These are phyloP conservation scores for Atta colombica DNA, from an alignment of 1,140 invertebrate species.

Conservation along the genomic window DNA sequence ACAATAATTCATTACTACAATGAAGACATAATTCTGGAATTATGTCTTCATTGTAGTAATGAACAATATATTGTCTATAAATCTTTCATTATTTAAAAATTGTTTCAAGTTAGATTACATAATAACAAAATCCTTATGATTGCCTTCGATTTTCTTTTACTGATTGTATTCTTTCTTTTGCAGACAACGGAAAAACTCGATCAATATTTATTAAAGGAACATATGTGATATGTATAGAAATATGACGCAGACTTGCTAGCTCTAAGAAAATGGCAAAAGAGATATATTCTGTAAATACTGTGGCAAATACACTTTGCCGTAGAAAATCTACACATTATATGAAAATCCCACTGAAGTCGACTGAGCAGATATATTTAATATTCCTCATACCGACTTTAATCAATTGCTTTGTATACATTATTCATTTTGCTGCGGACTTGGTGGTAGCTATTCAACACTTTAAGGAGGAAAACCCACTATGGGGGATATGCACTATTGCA, in stretches of 20 bases:
- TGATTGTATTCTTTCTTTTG: not conserved
- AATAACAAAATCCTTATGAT: not conserved
- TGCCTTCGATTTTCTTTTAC: not conserved
- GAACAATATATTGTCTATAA: too few relatives aligned
- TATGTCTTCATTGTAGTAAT: too few relatives aligned
- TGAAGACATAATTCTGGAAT: too few relatives aligned
- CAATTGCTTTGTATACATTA: conserved; percentile 83
- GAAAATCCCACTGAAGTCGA: conserved; percentile 85
- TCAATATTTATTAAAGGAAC: conserved; percentile 11
- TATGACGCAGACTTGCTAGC: conserved; percentile 16
- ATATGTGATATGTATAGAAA: not conserved
- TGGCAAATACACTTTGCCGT: conserved; percentile 71
- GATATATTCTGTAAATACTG: not conserved
- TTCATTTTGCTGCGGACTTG: conserved; percentile 86
- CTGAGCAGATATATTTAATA: conserved; percentile 85
- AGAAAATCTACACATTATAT: conserved; percentile 76
- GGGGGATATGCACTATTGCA: conserved; percentile 86
- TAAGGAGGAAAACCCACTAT: conserved; percentile 84
- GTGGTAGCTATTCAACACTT: conserved; percentile 86
- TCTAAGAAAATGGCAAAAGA: conserved; percentile 57
- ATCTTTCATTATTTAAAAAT: not conserved
- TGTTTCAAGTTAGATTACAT: not conserved
- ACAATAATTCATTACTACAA: too few relatives aligned
- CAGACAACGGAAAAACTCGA: not conserved
- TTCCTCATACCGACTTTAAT: conserved; percentile 85